These are phyloP conservation scores for Drosophila pseudoananassae DNA, from an alignment of 1,140 invertebrate genomes.

Conservation along the genomic window DNA sequence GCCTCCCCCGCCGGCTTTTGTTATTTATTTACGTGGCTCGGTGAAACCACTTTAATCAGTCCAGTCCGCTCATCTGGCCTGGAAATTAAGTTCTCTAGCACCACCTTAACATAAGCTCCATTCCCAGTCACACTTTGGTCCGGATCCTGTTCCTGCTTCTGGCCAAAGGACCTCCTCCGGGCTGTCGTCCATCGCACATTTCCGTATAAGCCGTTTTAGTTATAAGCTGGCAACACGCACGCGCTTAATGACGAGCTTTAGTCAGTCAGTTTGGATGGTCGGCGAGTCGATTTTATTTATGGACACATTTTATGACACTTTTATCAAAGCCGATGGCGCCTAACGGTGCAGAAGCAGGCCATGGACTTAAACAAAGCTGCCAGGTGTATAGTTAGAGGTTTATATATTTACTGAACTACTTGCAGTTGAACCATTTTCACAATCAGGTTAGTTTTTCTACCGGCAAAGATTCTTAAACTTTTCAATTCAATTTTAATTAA, in stretches of 20 bases:
- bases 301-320: slow-evolving; percentile 70
- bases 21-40: slow-evolving; percentile 75
- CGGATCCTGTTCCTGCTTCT: neutral
- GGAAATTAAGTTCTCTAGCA: slow-evolving; percentile 47
- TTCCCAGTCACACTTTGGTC: neutral
- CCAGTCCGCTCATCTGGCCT: slow-evolving; percentile 57
- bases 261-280: slow-evolving; percentile 18
- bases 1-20: slow-evolving; percentile 23
- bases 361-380: slow-evolving; percentile 24
- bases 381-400: slow-evolving; percentile 12
- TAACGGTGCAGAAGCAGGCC: slow-evolving; percentile 49
- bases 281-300: slow-evolving; percentile 68
- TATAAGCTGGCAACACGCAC: slow-evolving; percentile 72
- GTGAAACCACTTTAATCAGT: slow-evolving; percentile 75
- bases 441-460: no score
- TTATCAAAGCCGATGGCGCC: slow-evolving; percentile 36
- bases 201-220: slow-evolving; percentile 59
- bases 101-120: slow-evolving; percentile 25
- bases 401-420: slow-evolving; percentile 3
- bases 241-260: slow-evolving; percentile 54
- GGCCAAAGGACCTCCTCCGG: neutral
- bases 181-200: slow-evolving; percentile 11
- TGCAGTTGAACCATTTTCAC: neutral
- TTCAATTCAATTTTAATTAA: neutral
- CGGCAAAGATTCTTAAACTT: no score